These are phyloP conservation scores for Dicyrtomina minuta DNA, from an alignment of 2,888 invertebrate species.

Conservation along the genomic window DNA sequence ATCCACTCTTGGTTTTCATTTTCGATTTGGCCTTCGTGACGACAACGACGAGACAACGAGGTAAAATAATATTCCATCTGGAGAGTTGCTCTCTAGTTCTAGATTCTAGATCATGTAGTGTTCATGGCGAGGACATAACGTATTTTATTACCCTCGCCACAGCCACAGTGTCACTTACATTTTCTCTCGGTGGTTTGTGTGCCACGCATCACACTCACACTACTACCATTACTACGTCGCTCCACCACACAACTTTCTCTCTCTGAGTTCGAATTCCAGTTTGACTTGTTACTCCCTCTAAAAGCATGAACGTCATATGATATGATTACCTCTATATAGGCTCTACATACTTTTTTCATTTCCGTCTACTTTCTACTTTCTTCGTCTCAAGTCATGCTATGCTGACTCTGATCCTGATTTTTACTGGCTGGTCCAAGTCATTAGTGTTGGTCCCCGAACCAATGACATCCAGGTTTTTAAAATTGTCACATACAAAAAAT, in stretches of 20 bases:
- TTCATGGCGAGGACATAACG: neutral
- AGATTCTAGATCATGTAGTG: neutral
- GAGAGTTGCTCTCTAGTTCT: neutral
- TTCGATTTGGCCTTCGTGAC: neutral
- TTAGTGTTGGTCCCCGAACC: too few species aligned
- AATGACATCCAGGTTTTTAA: too few species aligned
- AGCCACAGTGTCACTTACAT: slow-evolving; percentile 5
- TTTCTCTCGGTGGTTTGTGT: too few species aligned
- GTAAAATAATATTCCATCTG: too few species aligned
- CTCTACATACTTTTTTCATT: neutral
- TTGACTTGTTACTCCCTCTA: neutral
- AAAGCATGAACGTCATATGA: too few species aligned
- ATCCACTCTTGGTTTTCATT: neutral
- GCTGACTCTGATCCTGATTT: too few species aligned
- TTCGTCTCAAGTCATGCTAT: too few species aligned
- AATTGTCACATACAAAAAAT: too few species aligned
- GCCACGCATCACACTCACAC: too few species aligned
- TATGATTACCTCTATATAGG: neutral
- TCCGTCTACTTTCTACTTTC: neutral
- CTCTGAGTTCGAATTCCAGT: neutral
- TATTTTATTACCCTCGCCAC: slow-evolving; percentile 2
- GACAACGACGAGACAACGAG: neutral
- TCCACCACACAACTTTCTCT: neutral
- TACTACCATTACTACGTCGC: too few species aligned
- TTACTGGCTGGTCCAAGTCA: too few species aligned